Percentiles rank a stretch among this genome's conserved stretches.
Evolutionary conservation across 2,888 invertebrate genomes (phyloP).

Genomic region (Lithophane leautieri): DNA sequence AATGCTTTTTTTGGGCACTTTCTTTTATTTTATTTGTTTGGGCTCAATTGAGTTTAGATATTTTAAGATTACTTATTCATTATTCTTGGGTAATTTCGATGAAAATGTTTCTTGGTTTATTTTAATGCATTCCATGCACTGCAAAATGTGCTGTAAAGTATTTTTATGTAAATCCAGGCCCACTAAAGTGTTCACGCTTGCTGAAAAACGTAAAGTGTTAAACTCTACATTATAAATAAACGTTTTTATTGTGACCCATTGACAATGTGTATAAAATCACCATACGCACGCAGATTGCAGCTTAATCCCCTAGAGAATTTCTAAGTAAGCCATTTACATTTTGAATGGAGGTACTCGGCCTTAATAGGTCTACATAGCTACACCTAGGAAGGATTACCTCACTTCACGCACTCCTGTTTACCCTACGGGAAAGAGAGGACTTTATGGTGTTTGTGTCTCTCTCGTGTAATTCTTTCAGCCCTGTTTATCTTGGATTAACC

Average conservation of each 20-base stretch:
- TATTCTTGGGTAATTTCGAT: not conserved
- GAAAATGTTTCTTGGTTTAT: not conserved
- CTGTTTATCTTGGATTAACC: slow-evolving; percentile 89
- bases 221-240: slow-evolving; percentile 51
- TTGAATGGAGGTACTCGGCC: slow-evolving; percentile 79
- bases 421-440: slow-evolving; percentile 77
- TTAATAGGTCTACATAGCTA: slow-evolving; percentile 79
- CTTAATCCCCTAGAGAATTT: slow-evolving; percentile 80
- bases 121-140: not conserved
- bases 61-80: not conserved
- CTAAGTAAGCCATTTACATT: slow-evolving; percentile 84
- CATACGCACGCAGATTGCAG: slow-evolving; percentile 82
- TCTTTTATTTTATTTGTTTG: not conserved
- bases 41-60: not conserved
- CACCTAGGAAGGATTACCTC: slow-evolving; percentile 84
- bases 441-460: slow-evolving; percentile 85
- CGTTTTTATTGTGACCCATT: slow-evolving; percentile 61
- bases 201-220: slow-evolving; percentile 28
- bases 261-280: slow-evolving; percentile 71
- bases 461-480: slow-evolving; percentile 86
- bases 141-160: not conserved
- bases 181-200: slow-evolving; percentile 21
- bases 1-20: not conserved
- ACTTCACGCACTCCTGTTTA: slow-evolving; percentile 84
- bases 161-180: slow-evolving; percentile 10